phyloP scores from a whole-genome alignment of 2,113 vertebrate species.

The Aegithalos caudatus region DNA sequence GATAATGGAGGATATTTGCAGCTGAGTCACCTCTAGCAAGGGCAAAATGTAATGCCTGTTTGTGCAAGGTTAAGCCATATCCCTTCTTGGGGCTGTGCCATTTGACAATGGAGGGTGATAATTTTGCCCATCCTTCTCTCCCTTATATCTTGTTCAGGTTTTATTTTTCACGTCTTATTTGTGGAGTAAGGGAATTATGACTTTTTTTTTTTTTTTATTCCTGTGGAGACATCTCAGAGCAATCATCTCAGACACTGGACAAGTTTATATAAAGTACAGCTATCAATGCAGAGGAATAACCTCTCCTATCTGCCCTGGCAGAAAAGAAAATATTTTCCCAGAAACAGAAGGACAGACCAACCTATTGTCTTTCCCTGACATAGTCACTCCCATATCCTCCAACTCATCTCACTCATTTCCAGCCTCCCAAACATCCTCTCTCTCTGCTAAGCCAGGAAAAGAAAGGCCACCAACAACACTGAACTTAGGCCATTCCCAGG shows the following conservation, averaged over 20 bases:
- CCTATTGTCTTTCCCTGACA: not conserved
- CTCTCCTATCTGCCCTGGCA: not conserved
- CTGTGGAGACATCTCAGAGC: not conserved
- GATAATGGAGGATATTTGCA: not conserved
- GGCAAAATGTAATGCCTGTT: constrained; percentile 22
- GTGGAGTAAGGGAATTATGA: not conserved
- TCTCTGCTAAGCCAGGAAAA: not conserved
- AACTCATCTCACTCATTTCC: not conserved
- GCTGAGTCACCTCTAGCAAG: constrained; percentile 46
- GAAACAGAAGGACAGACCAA: not conserved
- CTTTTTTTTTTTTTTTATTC: not conserved
- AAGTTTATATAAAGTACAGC: not conserved
- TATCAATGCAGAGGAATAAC: not conserved
- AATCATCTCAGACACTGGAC: not conserved
- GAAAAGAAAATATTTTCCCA: not conserved
- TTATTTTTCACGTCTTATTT: not conserved
- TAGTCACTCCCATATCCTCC: not conserved
- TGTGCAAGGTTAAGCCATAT: not conserved
- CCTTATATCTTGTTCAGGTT: not conserved
- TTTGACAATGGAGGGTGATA: not conserved
- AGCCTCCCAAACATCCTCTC: not conserved
- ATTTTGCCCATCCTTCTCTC: not conserved
- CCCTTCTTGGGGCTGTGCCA: not conserved
- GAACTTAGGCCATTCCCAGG: not conserved
- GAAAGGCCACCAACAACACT: not conserved